Percentiles rank a stretch among this genome's conserved stretches.
These are phyloP conservation scores for Eubasilissa splendida DNA, from an alignment of 2,888 invertebrate genomes.

Conservation along the genomic window DNA sequence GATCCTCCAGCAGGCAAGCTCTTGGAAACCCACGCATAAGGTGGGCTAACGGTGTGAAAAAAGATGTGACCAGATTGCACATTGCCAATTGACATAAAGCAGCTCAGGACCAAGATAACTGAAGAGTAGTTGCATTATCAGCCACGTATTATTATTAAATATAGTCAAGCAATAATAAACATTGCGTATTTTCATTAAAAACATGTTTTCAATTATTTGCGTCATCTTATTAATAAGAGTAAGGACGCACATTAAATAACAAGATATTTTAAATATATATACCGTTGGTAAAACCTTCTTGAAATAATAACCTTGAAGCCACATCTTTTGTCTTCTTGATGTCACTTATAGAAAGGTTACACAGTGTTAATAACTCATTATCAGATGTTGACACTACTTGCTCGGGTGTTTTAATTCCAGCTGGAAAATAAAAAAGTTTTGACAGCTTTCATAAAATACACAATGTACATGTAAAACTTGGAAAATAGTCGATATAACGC, in stretches of 20 bases:
- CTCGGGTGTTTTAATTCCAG: constrained; percentile 64
- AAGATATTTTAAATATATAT: not conserved
- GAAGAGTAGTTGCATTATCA: no score
- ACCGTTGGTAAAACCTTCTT: constrained; percentile 57
- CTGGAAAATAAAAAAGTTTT: constrained; percentile 57
- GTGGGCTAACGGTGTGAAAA: no score
- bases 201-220: no score
- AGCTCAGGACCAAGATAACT: no score
- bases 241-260: not conserved
- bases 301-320: constrained; percentile 61
- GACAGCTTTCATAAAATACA: not conserved
- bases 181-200: no score
- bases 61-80: no score
- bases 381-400: constrained; percentile 64
- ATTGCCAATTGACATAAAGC: no score
- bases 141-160: no score
- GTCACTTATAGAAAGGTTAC: constrained; percentile 65
- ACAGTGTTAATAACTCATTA: constrained; percentile 66
- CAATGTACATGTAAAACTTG: not conserved
- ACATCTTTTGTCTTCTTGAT: constrained; percentile 64
- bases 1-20: no score
- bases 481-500: not conserved
- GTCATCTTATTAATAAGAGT: no score
- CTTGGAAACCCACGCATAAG: no score
- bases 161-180: no score